Percentiles rank a stretch among this genome's conserved stretches.
These are phyloP conservation scores for Drosophila sulfurigaster DNA, from an alignment of 1,140 invertebrate genomes.

Conservation along the genomic window DNA sequence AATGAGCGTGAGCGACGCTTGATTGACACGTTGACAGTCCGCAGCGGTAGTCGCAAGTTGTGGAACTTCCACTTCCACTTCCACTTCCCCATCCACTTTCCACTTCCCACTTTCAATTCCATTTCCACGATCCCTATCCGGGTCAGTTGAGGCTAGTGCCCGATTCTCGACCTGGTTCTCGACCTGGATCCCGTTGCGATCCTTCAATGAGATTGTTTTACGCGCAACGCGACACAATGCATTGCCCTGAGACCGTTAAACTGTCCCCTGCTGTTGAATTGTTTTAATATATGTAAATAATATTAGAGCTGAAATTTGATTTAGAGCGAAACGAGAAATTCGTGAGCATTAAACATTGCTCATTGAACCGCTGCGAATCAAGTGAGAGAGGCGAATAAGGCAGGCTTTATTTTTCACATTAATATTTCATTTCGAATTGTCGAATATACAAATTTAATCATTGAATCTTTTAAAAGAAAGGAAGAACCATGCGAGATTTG, in stretches of 20 bases:
- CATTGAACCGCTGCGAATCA: conserved; percentile 12
- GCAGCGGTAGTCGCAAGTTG: conserved; percentile 18
- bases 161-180: conserved; percentile 8
- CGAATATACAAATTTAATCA: no score
- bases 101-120: not conserved
- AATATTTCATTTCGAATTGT: no score
- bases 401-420: not conserved
- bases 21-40: conserved; percentile 65
- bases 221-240: conserved; percentile 24
- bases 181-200: conserved; percentile 54
- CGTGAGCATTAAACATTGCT: not conserved
- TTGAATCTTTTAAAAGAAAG: no score
- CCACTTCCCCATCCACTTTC: not conserved
- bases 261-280: conserved; percentile 56
- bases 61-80: not conserved
- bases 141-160: conserved; percentile 34
- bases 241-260: not conserved
- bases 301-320: conserved; percentile 9
- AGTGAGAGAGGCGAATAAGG: not conserved
- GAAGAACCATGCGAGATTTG: no score
- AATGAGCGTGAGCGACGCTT: conserved; percentile 45
- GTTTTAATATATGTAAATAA: conserved; percentile 52
- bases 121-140: conserved; percentile 26
- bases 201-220: conserved; percentile 42
- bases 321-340: not conserved